Percentiles rank a stretch among this genome's conserved stretches.
phyloP scores from a whole-genome alignment of 2,113 vertebrate genomes.

The Pycnonotus jocosus region DNA sequence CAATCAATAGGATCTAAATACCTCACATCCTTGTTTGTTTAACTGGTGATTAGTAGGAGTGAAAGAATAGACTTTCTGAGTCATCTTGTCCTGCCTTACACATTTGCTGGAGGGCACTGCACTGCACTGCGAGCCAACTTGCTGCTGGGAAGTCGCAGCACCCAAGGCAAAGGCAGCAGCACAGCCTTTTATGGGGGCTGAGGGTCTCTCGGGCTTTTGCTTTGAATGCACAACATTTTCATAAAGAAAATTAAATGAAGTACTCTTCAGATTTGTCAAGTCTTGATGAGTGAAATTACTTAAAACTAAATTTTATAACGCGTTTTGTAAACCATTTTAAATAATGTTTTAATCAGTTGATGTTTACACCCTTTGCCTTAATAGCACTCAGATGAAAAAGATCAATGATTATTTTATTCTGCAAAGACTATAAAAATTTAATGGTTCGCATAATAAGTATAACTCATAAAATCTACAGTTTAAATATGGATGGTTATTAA shows the following conservation, averaged over 20 bases:
- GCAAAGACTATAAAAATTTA: constrained; percentile 60
- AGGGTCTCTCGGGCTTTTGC: not conserved
- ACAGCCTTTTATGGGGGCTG: not conserved
- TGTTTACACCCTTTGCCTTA: constrained; percentile 67
- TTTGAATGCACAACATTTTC: constrained; percentile 42
- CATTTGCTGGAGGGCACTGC: not conserved
- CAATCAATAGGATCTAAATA: not conserved
- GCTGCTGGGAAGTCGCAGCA: not conserved
- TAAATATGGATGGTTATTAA: constrained; percentile 63
- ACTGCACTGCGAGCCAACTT: not conserved
- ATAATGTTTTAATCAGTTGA: constrained; percentile 65
- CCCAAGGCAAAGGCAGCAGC: not conserved
- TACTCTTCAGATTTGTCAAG: constrained; percentile 58
- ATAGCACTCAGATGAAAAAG: constrained; percentile 57
- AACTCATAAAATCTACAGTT: constrained; percentile 59
- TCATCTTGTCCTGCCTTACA: not conserved
- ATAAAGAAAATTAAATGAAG: constrained; percentile 63
- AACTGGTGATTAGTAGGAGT: not conserved
- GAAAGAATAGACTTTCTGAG: not conserved
- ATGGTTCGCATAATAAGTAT: constrained; percentile 49
- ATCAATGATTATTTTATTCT: constrained; percentile 68
- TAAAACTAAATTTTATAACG: constrained; percentile 53
- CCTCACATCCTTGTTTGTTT: not conserved
- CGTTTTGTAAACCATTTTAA: constrained; percentile 61
- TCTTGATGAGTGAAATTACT: constrained; percentile 59